Evolutionary conservation across 1,140 invertebrate genomes (phyloP).

Genomic region (Drosophila lini): DNA sequence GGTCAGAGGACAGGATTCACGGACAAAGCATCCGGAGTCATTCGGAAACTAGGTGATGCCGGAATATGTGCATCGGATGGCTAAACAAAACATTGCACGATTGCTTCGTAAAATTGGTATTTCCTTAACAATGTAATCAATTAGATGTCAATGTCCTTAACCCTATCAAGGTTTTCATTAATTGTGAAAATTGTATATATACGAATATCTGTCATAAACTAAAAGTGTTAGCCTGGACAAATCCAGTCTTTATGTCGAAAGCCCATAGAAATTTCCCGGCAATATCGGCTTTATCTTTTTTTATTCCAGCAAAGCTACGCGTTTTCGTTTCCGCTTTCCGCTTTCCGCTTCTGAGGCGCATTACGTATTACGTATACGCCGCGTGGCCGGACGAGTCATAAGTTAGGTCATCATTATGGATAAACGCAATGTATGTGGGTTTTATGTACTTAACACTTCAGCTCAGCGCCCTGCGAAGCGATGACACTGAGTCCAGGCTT

Average conservation of each 20-base stretch:
- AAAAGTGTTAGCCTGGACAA: constrained; percentile 22
- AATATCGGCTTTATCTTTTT: constrained; percentile 11
- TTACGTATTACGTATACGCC: constrained; percentile 77
- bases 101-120: constrained; percentile 16
- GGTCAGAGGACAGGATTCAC: constrained; percentile 11
- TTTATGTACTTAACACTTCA: constrained; percentile 83
- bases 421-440: constrained; percentile 76
- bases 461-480: constrained; percentile 45
- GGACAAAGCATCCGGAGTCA: constrained; percentile 24
- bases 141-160: neutral
- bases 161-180: too few species aligned
- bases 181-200: neutral
- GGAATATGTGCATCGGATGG: constrained; percentile 8
- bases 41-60: constrained; percentile 33
- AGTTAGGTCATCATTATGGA: constrained; percentile 82
- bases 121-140: neutral
- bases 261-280: constrained; percentile 17
- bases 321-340: constrained; percentile 14
- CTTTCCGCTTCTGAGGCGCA: constrained; percentile 48
- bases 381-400: constrained; percentile 62
- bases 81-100: constrained; percentile 15
- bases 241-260: constrained; percentile 42
- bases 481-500: constrained; percentile 53
- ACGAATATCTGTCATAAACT: constrained; percentile 3
- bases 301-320: constrained; percentile 7